Base-by-base conservation (phyloP, 2,888 invertebrate species). In the Drosophila tripunctata region DNA sequence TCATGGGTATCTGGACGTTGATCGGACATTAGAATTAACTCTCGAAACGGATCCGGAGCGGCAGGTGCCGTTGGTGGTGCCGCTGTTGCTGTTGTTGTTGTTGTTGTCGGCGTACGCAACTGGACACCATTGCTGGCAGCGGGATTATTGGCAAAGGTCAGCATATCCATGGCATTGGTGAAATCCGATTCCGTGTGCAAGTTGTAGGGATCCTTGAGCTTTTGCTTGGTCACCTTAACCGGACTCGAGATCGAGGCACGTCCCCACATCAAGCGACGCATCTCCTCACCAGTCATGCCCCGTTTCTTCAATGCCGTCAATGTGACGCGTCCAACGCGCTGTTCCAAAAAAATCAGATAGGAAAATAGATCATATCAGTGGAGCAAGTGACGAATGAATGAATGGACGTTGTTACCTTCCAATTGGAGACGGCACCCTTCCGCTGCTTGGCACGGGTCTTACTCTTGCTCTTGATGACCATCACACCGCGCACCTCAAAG, bases 381-480 rank as follows among this genome's bases (percentile, higher is more conserved):
- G 27, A 1, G 7, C 6, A 1, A 24, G 7, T 7, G 7, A 24
- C 8, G 8, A 24, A 24, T 2, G 24, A 5, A 8, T 7, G 8
- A 24, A 24, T 21, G 3, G 21, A 21, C n/a, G n/a, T n/a, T n/a
- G n/a, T 64, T 45, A 97, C 98, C 95, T 99, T 99, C 99, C 99
- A 99, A 90, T 99, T 99, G 50, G 95, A 93, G 1, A 99, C 94
- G 2, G 99, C 99, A 0, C 98, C 98, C 90, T 99, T 99, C 67
- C 99, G 93, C 92, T 99, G 98, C 88, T 96, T 96, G 0, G 99
- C 99, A 69, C 97, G 93, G 0, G 99, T 99, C 92, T 99, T 99
- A 72, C 95, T 96, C 89, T 98, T 98, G 76, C 96, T 96, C 92
- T 99, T 99, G 90, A 99, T 99, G 54, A 99, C 98, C 96, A 99